Conservation (phyloP, 35 echinoderm and acorn worm species). For the Holothuria glaberrima region DNA sequence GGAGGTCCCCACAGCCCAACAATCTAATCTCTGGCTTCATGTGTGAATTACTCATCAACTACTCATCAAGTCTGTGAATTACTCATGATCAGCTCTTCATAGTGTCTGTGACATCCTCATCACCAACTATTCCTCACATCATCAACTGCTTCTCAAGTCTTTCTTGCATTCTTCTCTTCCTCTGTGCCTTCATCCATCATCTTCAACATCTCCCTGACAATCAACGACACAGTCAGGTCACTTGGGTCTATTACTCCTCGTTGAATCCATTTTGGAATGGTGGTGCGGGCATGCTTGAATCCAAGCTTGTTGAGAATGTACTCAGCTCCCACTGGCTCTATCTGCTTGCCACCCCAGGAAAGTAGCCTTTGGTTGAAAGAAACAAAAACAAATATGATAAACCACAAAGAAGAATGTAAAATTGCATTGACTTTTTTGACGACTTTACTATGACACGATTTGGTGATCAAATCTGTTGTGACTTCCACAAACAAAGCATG, state of each 20-base stretch:
- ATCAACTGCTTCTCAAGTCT: constrained; percentile 1
- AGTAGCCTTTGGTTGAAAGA: constrained; percentile 59
- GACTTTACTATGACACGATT: no score
- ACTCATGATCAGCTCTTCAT: no score
- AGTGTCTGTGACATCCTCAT: no score
- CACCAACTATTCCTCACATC: no score
- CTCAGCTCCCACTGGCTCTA: constrained; percentile 93
- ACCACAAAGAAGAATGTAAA: no score
- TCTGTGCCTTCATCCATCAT: constrained; percentile 70
- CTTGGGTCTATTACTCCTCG: constrained; percentile 90
- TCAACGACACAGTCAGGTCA: constrained; percentile 76
- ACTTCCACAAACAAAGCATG: no score
- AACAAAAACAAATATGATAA: background rate
- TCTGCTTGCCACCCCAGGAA: constrained; percentile 94
- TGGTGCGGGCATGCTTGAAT: constrained; percentile 90
- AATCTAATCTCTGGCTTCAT: background rate
- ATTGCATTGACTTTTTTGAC: no score
- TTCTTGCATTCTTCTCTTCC: constrained; percentile 27
- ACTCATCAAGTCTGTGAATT: no score
- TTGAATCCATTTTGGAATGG: constrained; percentile 98
- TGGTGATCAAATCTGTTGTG: no score
- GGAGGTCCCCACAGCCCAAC: background rate
- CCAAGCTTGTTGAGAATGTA: constrained; percentile 96
- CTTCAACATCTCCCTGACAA: constrained; percentile 76
- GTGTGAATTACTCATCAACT: background rate